phyloP scores from a whole-genome alignment of 2,113 vertebrate genomes.

The Neomonachus schauinslandi region DNA sequence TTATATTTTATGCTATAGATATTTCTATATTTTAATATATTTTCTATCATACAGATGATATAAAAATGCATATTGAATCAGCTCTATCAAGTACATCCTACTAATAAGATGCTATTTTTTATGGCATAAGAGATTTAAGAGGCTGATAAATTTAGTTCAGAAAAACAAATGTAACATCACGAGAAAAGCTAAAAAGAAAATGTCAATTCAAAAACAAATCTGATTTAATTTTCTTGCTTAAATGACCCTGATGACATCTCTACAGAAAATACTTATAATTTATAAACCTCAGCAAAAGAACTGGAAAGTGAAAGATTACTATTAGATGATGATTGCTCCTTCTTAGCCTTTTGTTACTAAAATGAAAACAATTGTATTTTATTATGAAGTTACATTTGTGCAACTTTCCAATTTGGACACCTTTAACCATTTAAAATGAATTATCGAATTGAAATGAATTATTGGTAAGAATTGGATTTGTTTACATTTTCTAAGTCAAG shows the following conservation, averaged over 20 bases:
- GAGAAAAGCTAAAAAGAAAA: constrained; percentile 31
- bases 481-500: neutral
- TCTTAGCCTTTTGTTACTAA: neutral
- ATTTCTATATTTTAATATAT: neutral
- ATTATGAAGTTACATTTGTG: neutral
- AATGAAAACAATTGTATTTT: constrained; percentile 19
- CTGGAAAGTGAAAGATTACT: neutral
- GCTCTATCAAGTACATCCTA: neutral
- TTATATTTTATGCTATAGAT: constrained; percentile 50
- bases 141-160: constrained; percentile 37
- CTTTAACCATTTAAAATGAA: neutral
- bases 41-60: neutral
- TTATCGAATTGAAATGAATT: neutral
- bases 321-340: neutral
- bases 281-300: neutral
- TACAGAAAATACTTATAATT: neutral
- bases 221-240: constrained; percentile 53
- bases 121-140: constrained; percentile 54
- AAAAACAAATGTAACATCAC: neutral
- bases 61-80: constrained; percentile 45
- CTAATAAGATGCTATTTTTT: constrained; percentile 10
- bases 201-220: neutral
- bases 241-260: neutral
- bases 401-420: neutral
- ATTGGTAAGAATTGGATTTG: neutral